phyloP scores from a whole-genome alignment of 2,797 vertebrate species.

The Eremophila alpestris region DNA sequence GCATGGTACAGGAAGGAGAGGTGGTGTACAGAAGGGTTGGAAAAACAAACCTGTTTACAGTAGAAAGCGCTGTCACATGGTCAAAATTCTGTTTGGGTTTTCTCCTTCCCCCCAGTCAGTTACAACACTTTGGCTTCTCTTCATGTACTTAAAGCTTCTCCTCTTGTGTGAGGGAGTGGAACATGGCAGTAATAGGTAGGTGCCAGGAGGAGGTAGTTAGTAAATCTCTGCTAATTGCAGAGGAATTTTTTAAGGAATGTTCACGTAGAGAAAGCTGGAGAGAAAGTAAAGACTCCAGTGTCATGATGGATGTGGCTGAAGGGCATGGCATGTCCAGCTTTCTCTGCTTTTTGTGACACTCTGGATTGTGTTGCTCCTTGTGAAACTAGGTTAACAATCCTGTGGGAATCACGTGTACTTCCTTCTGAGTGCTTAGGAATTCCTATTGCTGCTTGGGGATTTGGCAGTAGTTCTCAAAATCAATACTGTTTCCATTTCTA shows the following conservation, averaged over 20 bases:
- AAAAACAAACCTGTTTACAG: not conserved
- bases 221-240: not conserved
- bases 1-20: not conserved
- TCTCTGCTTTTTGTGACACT: not conserved
- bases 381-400: not conserved
- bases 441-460: not conserved
- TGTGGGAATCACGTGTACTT: not conserved
- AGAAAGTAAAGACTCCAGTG: not conserved
- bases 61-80: not conserved
- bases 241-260: not conserved
- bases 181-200: not conserved
- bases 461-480: not conserved
- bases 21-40: not conserved
- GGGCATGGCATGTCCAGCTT: not conserved
- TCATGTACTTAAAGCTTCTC: not conserved
- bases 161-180: not conserved
- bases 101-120: rapidly evolving
- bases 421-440: not conserved
- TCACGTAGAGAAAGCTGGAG: not conserved
- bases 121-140: not conserved
- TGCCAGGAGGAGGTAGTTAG: not conserved
- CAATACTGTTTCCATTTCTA: not conserved
- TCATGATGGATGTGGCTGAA: not conserved
- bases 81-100: not conserved
- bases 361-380: not conserved